A percentile compares a stretch with the other conserved stretches of the same genome.
These are phyloP conservation scores for Melipona bicolor DNA, from an alignment of 2,888 invertebrate genomes.

Conservation along the genomic window DNA sequence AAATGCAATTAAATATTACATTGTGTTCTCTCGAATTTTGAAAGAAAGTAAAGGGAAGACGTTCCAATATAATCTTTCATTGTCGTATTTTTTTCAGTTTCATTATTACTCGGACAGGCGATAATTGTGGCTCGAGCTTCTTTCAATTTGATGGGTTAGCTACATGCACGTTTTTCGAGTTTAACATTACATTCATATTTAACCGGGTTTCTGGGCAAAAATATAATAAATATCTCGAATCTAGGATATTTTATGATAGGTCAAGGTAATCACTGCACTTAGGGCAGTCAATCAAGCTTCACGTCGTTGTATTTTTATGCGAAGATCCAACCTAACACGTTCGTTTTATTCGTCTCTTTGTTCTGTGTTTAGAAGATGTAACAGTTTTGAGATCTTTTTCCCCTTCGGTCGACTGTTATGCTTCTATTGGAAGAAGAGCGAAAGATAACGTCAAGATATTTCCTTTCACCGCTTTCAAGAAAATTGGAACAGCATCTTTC, in stretches of 20 bases:
- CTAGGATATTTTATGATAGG: neutral
- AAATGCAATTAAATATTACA: neutral
- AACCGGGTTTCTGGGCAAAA: no score
- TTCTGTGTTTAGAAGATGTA: neutral
- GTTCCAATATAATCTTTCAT: neutral
- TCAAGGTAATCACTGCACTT: neutral
- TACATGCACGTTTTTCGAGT: no score
- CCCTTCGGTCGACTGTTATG: neutral
- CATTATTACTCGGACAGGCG: neutral
- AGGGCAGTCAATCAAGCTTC: neutral
- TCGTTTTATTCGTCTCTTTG: neutral
- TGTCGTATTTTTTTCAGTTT: neutral
- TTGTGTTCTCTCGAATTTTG: conserved; percentile 14
- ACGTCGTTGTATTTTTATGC: neutral
- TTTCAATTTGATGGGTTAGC: no score
- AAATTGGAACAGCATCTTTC: neutral
- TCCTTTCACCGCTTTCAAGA: conserved; percentile 40
- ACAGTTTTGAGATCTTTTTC: neutral
- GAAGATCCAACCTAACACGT: neutral
- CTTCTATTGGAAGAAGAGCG: neutral
- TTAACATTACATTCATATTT: no score
- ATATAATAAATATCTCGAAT: neutral
- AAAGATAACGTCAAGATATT: neutral
- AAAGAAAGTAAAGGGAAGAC: conserved; percentile 7
- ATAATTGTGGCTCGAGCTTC: neutral